Evolutionary conservation across 2,888 invertebrate genomes (phyloP).

Genomic region (Unio delphinus): DNA sequence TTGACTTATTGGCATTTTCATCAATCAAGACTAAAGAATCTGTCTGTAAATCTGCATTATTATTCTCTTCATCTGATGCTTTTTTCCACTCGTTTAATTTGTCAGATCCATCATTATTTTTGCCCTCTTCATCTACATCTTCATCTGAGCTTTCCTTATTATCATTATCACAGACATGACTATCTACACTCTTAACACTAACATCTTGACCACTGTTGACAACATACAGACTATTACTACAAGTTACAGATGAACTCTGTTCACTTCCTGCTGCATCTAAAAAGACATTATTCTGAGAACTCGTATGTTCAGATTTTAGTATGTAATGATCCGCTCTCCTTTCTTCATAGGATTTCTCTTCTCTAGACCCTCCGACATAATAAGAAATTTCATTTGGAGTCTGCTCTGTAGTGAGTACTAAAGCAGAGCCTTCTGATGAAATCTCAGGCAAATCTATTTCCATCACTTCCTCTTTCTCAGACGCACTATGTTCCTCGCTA

Average conservation of each 20-base stretch:
- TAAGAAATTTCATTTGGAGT: too few species aligned
- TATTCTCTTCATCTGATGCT: constrained; percentile 3
- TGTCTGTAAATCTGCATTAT: constrained; percentile 3
- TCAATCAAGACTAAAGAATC: constrained; percentile 2
- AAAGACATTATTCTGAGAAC: background rate
- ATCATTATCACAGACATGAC: background rate
- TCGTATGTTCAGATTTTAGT: constrained; percentile 2
- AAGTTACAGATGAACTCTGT: too few species aligned
- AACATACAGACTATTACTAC: too few species aligned
- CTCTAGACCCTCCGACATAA: too few species aligned
- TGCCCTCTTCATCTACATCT: background rate
- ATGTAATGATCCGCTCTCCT: constrained; percentile 28
- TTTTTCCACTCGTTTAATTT: constrained; percentile 2
- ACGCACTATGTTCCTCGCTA: too few species aligned
- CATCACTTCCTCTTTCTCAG: too few species aligned
- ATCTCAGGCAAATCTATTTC: too few species aligned
- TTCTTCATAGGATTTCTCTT: constrained; percentile 27
- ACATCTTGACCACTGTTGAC: too few species aligned
- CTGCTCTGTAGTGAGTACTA: too few species aligned
- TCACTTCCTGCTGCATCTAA: constrained; percentile 3
- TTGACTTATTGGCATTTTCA: background rate
- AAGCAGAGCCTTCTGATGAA: too few species aligned
- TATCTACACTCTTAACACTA: too few species aligned
- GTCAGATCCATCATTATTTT: background rate
- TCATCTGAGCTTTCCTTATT: constrained; percentile 3